Evolutionary conservation across 2,113 vertebrate species (phyloP).

Genomic region (Haemorhous mexicanus): DNA sequence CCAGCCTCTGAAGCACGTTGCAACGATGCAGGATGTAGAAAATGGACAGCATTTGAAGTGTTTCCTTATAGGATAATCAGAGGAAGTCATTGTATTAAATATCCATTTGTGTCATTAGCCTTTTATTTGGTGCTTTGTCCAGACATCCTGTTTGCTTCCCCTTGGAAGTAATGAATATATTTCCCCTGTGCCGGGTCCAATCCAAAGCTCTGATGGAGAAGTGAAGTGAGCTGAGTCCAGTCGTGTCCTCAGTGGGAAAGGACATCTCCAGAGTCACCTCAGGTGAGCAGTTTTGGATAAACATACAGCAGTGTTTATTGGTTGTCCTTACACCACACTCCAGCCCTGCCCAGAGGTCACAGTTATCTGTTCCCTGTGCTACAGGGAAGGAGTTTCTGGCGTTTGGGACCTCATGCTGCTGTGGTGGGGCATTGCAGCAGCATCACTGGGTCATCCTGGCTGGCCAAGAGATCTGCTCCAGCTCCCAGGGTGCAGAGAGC

Average conservation of each 20-base stretch:
- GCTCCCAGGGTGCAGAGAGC: neutral
- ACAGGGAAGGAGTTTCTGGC: neutral
- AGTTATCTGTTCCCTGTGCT: neutral
- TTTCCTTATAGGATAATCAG: slow-evolving; percentile 64
- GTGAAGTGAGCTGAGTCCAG: neutral
- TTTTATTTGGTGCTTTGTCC: slow-evolving; percentile 64
- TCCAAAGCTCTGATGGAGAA: neutral
- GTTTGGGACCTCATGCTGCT: rapidly evolving
- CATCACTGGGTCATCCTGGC: neutral
- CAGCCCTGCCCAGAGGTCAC: neutral
- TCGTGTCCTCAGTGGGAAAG: rapidly evolving
- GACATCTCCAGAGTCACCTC: neutral
- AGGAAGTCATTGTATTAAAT: slow-evolving; percentile 69
- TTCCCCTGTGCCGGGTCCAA: neutral
- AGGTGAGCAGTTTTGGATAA: neutral
- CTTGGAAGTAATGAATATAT: slow-evolving; percentile 51
- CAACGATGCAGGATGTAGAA: slow-evolving; percentile 35
- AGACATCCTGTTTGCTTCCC: slow-evolving; percentile 67
- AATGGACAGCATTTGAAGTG: slow-evolving; percentile 55
- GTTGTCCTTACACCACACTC: neutral
- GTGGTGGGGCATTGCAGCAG: neutral
- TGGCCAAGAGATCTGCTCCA: neutral
- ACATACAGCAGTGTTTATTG: neutral
- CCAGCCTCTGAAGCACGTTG: neutral
- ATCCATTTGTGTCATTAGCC: slow-evolving; percentile 66